Conservation (phyloP, 2,888 invertebrate genomes). For the Ormia ochracea region DNA sequence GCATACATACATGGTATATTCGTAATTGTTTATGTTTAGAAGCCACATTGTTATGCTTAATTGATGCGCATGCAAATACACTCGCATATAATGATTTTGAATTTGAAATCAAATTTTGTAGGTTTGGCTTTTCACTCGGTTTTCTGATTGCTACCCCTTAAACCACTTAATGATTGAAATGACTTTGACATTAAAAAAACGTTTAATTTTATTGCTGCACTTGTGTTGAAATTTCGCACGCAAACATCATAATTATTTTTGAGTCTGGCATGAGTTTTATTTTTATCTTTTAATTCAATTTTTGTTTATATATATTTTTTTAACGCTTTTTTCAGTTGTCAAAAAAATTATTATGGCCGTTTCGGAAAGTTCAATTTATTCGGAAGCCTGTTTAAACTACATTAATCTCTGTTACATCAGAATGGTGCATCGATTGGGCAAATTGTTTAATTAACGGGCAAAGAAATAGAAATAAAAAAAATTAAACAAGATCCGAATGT, state of each 20-base stretch:
- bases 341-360: too few species aligned
- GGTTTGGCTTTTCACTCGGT: neutral
- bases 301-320: neutral
- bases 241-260: conserved; percentile 31
- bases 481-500: too few species aligned
- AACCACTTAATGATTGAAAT: conserved; percentile 42
- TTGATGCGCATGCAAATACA: conserved; percentile 3
- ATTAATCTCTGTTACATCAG: too few species aligned
- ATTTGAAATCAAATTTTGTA: neutral
- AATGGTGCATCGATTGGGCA: too few species aligned
- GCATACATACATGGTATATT: too few species aligned
- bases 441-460: too few species aligned
- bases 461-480: too few species aligned
- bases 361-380: too few species aligned
- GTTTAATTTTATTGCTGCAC: conserved; percentile 1
- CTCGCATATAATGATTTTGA: neutral
- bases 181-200: conserved; percentile 49
- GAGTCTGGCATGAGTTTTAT: neutral
- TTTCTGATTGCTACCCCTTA: conserved; percentile 11
- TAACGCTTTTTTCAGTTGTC: too few species aligned
- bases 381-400: too few species aligned
- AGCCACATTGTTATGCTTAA: conserved; percentile 28
- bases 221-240: neutral
- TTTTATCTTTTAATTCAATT: neutral
- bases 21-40: conserved; percentile 9